Conservation (phyloP, 2,888 invertebrate genomes). For the Oscheius sp. region DNA sequence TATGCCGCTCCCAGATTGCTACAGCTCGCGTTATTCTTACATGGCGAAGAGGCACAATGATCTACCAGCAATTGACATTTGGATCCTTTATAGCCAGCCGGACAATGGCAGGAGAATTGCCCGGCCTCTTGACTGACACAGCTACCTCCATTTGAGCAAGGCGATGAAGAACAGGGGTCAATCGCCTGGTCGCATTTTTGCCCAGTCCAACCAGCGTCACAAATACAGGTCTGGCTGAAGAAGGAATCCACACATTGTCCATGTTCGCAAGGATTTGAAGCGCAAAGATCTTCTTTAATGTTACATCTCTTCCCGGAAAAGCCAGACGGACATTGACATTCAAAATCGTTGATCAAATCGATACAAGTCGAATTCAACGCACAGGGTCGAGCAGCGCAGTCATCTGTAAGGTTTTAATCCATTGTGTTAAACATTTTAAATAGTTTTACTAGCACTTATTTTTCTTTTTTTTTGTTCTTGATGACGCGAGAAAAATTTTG, state of each 20-base stretch:
- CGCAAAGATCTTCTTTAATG: slow-evolving; percentile 88
- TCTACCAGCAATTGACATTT: slow-evolving; percentile 87
- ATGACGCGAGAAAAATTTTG: background rate
- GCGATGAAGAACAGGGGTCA: slow-evolving; percentile 87
- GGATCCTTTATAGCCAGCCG: slow-evolving; percentile 91
- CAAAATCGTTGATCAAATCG: slow-evolving; percentile 91
- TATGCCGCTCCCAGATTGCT: slow-evolving; percentile 90
- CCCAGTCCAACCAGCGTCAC: slow-evolving; percentile 51
- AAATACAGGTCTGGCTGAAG: slow-evolving; percentile 75
- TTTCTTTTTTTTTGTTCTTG: background rate
- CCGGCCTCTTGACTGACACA: slow-evolving; percentile 79
- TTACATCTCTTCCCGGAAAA: slow-evolving; percentile 96
- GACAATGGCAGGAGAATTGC: slow-evolving; percentile 81
- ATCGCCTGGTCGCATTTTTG: slow-evolving; percentile 73
- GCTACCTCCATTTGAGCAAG: slow-evolving; percentile 90
- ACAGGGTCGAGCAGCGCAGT: slow-evolving; percentile 87
- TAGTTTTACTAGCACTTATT: too few relatives aligned
- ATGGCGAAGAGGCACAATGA: slow-evolving; percentile 82
- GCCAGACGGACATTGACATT: slow-evolving; percentile 89
- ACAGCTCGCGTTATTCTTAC: slow-evolving; percentile 69
- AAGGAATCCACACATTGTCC: slow-evolving; percentile 87
- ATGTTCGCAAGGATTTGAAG: slow-evolving; percentile 82
- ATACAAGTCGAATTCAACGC: slow-evolving; percentile 89
- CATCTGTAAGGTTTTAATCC: too few relatives aligned
- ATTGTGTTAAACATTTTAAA: background rate